Conservation (phyloP, 1,140 invertebrate genomes). For the Micrasema minimum region DNA sequence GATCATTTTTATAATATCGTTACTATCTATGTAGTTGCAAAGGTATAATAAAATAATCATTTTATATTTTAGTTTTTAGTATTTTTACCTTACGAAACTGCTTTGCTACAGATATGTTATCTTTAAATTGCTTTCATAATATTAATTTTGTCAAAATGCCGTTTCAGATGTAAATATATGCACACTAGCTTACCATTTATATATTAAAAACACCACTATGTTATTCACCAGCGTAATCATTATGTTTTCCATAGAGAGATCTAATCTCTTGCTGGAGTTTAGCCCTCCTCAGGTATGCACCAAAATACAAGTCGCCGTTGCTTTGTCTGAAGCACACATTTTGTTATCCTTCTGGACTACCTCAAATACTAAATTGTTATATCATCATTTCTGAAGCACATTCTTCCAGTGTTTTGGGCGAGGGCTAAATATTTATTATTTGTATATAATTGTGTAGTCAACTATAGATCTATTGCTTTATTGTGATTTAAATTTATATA, state of each 20-base stretch:
- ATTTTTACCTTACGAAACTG: conserved; percentile 36
- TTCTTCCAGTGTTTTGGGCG: conserved; percentile 1
- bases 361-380: neutral
- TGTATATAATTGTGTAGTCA: conserved; percentile 64
- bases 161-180: conserved; percentile 48
- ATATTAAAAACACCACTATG: conserved; percentile 26
- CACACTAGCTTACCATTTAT: conserved; percentile 40
- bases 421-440: conserved; percentile 49
- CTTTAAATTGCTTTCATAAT: conserved; percentile 30
- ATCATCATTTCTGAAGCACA: neutral
- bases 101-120: conserved; percentile 26
- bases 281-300: conserved; percentile 25
- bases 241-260: conserved; percentile 33
- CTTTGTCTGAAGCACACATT: conserved; percentile 1
- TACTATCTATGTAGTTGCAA: conserved; percentile 29
- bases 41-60: conserved; percentile 33
- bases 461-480: conserved; percentile 69
- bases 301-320: neutral
- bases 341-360: conserved; percentile 26
- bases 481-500: conserved; percentile 69
- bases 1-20: conserved; percentile 35
- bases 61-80: conserved; percentile 40
- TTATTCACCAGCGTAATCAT: conserved; percentile 30
- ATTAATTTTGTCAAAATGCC: conserved; percentile 42
- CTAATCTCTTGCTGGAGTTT: conserved; percentile 24